Base-by-base conservation (phyloP, 2,888 invertebrate genomes). In the Tachystola acroxantha region DNA sequence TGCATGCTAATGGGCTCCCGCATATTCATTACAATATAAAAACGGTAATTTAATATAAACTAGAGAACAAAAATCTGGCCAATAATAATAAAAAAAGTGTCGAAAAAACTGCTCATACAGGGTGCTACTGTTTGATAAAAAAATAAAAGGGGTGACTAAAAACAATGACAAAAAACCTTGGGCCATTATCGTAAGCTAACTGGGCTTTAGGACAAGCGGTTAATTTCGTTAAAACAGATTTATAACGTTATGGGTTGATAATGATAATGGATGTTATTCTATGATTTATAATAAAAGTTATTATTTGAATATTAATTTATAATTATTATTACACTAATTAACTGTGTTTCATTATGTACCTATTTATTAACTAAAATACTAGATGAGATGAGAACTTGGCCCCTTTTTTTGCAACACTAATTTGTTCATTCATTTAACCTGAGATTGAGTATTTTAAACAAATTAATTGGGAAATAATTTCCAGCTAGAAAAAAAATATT, bases 41-140 rank as follows among this genome's bases (percentile, higher is more conserved):
- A 84, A 81, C 69, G 56, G 82, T 85, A 85, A 86, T 85, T 84
- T 84, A 84, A 85, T 85, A 85, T 82, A 85, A 85, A 84, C 73
- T 79, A 81, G 74, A 76, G 63, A 77, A 82, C 79, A 77, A 73
- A 75, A 84, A 84, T 78, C 75, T 61, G 53, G 81, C 78, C 70
- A 85, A 80, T 81, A 67, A 53, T 25, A 55, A 41, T 51, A 69
- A 61, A 77, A 81, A 80, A 79, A 77, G 50, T 50, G 53, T 34
- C 57, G 57, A 51, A 78, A 79, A 82, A 84, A 78, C 64, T 46
- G 40, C 43, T 29, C 7, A 37, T 43, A 44, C 55, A 59, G 64
- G 66, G 65, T 58, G 74, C 70, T 69, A 65, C 66, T 57, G 70
- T 50, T 38, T 40, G 42, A 48, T 57, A 57, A 68, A 77, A 64